Base-by-base conservation (phyloP, 1,140 invertebrate species). In the Drosophila bocki region DNA sequence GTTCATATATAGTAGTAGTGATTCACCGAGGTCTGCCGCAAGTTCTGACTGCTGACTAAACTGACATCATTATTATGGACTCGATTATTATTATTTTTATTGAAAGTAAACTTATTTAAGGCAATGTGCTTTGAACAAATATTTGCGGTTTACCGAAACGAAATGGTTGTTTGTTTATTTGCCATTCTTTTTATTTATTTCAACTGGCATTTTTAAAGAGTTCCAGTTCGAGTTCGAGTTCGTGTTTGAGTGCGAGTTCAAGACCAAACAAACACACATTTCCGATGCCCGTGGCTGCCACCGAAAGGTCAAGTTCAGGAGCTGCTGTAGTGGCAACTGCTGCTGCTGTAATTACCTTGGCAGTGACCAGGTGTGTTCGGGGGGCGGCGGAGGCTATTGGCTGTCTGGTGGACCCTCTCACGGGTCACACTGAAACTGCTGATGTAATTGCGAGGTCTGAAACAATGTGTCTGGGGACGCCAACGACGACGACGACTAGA, bases 271-370 rank as follows among this genome's bases (percentile, higher is more conserved):
- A 56, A 58, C 57, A 76, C 29, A 77, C 75, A 69, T 59, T 77
- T 69, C 74, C 62, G 74, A 58, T 75, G 75, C 45, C 29, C 48
- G 64, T n/a, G 15, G 15, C 39, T 8, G n/a, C 39, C 54, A 47
- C 41, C 53, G 22, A 80, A 79, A 74, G 77, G 77, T 79, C 77
- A 79, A 79, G 76, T 74, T 79, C 77, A 79, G n/a, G 72, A 41
- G 74, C 64, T 42, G 48, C 62, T 59, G 35, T 53, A 39, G 75
- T 22, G 37, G 62, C 59, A 29, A 26, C 64, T 76, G 54, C 13
- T 33, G 48, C 37, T 47, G 45, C 19, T 29, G 65, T 72, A 80
- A 50, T 79, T 74, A 57, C 77, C 76, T 79, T 79, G 76, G 54
- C 77, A 79, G 60, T 79, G 75, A 74, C 65, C 67, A 63, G 57